Base-by-base conservation (phyloP, 1,140 invertebrate genomes). In the Vollenhovia emeryi region DNA sequence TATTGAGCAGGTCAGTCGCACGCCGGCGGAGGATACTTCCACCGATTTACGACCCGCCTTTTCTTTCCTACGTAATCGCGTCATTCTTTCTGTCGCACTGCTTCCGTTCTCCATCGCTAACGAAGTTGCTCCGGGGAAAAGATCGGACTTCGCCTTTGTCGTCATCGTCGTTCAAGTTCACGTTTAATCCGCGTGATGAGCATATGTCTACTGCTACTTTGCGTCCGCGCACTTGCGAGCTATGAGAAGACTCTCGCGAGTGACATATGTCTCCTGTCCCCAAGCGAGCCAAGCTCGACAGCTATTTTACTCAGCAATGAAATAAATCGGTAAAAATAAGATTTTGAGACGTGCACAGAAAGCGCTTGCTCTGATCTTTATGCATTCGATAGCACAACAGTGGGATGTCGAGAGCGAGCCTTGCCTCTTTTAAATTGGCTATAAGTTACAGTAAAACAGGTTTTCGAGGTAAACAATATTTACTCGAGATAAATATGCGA, bases 11-110 rank as follows among this genome's bases (percentile, higher is more conserved):
- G 73, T 87, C 86, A 74, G 73, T 85, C 48, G 36, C 43, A 71
- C 71, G 76, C 62, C 62, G 43, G 24, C 68, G 24, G 40, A 4
- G 33, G 68, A 68, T n/a, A 82, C 87, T 88, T 88, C 87, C 87
- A 87, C 87, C 73, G 73, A 73, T 69, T 79, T 64, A 52, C 43
- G 50, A 45, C 45, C 8, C 21, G n/a, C 27, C 30, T 52, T 66
- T 80, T 55, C 21, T 64, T 59, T 27, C n/a, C n/a, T 68, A 15
- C 18, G 11, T 27, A 9, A 76, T 64, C 33, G 36, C n/a, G 13
- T 2, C 33, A 33, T 84, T 78, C 59, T 64, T 78, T 78, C 73
- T 64, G 36, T 62, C 45, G 45, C 13, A 13, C 18, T 11, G 55
- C 36, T 78, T 76, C 73, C 60, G 48, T 45, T 64, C 18, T 18